Conservation (phyloP, 2,797 vertebrate species). For the Iguana delicatissima region DNA sequence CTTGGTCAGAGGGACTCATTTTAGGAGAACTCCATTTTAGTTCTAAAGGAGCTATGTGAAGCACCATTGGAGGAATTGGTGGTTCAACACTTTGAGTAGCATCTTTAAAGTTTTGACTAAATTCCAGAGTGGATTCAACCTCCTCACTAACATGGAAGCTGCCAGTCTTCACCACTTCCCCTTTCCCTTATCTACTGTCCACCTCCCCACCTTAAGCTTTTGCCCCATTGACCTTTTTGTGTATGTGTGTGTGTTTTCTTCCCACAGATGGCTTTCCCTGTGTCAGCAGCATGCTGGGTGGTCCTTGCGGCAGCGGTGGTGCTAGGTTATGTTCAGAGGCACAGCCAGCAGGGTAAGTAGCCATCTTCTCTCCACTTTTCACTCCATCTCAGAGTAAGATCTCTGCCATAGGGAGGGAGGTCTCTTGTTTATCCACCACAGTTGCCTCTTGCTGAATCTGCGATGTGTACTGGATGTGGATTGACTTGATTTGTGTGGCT, state of each 20-base stretch:
- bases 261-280: slow-evolving; percentile 94
- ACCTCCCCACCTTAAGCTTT: too few relatives aligned
- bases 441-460: too few relatives aligned
- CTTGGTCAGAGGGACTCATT: neutral
- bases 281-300: slow-evolving; percentile 92
- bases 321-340: slow-evolving; percentile 92
- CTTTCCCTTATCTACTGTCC: neutral
- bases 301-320: slow-evolving; percentile 90
- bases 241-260: slow-evolving; percentile 66
- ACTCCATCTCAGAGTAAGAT: neutral
- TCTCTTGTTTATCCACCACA: neutral
- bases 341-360: slow-evolving; percentile 93
- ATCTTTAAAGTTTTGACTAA: too few relatives aligned
- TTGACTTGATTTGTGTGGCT: neutral
- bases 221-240: slow-evolving; percentile 56
- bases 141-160: too few relatives aligned
- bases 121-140: too few relatives aligned
- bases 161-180: too few relatives aligned
- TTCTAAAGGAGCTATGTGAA: too few relatives aligned
- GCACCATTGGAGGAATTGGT: too few relatives aligned
- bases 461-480: rapidly evolving
- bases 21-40: too few relatives aligned
- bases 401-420: too few relatives aligned
- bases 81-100: too few relatives aligned
- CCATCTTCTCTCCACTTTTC: neutral